Evolutionary conservation across 2,888 invertebrate species (phyloP), one percentile per base, ranked within the genome.

Genomic region (Epiblema foenella): DNA sequence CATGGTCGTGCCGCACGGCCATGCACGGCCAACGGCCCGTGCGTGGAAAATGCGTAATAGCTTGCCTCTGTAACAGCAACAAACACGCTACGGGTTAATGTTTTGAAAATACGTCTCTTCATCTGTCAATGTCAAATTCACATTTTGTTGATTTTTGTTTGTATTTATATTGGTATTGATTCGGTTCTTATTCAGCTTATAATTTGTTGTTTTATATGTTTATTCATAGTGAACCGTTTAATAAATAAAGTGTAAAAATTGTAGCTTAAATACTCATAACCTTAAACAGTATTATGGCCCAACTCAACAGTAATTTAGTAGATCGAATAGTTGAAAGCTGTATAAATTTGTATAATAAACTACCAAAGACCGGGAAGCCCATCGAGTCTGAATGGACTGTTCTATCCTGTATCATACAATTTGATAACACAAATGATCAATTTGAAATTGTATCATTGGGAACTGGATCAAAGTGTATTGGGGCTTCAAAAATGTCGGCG

Each of bases 401-500:
- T 20, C 84, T 98, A 39, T 95, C 98, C 0, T 96, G 96, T 75
- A 93, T 98, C 56, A 93, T 98, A 15, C 85, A 94, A 83, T 89
- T 93, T 77, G 86, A 95, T 63, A 84, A 75, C 54, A 70, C 64
- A 12, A 79, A 77, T 39, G 79, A 86, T 58, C 77, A 81, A 8
- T 78, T 89, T 49, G 93, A 95, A 82, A 95, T 98, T 4, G 95
- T 98, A 33, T 94, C 98, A n/a, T 85, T 98, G 67, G 98, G 97
- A 2, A 98, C 98, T 2, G 99, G 99, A 0, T 97, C 98, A 0
- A 99, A 98, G 91, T 99, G 98, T 86, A 94, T 99, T 75, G 98
- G 98, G 0, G 93, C 94, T 69, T 88, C 90, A 3, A 95, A 95
- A 85, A 91, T 96, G 90, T 95, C 95, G 66, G 80, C 91, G 2